phyloP scores from a whole-genome alignment of 1,140 invertebrate species.

The Ylistrum balloti region DNA sequence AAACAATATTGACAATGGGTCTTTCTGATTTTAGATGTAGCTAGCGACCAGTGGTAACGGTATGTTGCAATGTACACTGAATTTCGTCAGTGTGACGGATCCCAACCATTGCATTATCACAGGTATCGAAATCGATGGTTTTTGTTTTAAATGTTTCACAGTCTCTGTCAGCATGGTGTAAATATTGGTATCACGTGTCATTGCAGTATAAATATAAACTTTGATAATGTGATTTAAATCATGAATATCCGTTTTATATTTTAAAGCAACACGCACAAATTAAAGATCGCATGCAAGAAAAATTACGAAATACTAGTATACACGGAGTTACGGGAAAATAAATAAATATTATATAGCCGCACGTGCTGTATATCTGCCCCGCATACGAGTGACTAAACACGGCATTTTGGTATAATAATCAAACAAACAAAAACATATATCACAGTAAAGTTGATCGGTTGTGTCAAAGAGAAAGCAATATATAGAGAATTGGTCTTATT shows the following conservation, averaged over 20 bases:
- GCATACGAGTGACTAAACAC: neutral
- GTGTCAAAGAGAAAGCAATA: constrained; percentile 16
- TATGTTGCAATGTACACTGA: neutral
- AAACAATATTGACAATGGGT: constrained; percentile 6
- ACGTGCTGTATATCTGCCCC: neutral
- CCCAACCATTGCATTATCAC: neutral
- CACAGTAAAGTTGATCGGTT: neutral
- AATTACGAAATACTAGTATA: neutral
- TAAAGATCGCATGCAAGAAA: neutral
- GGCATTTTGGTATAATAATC: neutral
- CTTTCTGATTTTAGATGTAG: neutral
- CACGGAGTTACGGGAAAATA: neutral
- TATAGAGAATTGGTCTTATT: neutral
- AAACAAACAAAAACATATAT: neutral
- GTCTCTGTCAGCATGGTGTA: no score
- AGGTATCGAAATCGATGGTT: neutral
- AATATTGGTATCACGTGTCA: neutral
- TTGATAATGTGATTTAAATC: neutral
- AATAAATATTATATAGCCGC: neutral
- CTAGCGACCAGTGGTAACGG: neutral
- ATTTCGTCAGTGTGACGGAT: neutral
- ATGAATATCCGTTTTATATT: neutral
- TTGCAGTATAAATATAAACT: neutral
- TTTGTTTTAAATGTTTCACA: neutral
- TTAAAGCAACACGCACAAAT: neutral